phyloP scores from a whole-genome alignment of 1,140 invertebrate species.

The Ips nitidus region DNA sequence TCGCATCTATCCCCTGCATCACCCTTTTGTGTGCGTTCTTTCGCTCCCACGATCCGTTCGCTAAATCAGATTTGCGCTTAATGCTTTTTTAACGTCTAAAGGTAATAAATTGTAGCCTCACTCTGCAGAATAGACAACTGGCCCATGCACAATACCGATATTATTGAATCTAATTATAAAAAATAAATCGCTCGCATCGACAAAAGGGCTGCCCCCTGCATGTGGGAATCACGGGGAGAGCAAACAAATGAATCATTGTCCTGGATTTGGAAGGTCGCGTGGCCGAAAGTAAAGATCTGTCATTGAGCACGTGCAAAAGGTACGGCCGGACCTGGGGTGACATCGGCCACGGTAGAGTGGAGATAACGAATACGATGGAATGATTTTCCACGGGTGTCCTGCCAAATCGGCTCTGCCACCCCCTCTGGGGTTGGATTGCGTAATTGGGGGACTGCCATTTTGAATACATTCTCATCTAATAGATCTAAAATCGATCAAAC shows the following conservation, averaged over 20 bases:
- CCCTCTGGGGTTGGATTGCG: constrained; percentile 15
- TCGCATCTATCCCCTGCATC: constrained; percentile 10
- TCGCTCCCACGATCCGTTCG: constrained; percentile 31
- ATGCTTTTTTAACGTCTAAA: constrained; percentile 38
- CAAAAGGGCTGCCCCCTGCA: constrained; percentile 16
- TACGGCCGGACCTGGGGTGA: constrained; percentile 34
- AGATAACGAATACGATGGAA: constrained; percentile 34
- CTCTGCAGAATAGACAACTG: constrained; percentile 31
- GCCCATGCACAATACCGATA: constrained; percentile 28
- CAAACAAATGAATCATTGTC: constrained; percentile 38
- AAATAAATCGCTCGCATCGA: constrained; percentile 37
- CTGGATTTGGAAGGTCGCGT: constrained; percentile 33
- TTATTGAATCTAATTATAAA: constrained; percentile 41
- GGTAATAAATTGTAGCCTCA: constrained; percentile 38
- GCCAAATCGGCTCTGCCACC: constrained; percentile 14
- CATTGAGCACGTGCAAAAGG: constrained; percentile 35
- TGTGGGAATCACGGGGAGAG: constrained; percentile 36
- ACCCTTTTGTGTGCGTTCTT: constrained; percentile 15
- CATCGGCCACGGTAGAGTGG: constrained; percentile 29
- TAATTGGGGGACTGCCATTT: constrained; percentile 26
- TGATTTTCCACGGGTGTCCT: constrained; percentile 36
- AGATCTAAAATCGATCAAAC: background rate
- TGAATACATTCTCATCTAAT: constrained; percentile 20
- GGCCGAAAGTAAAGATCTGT: constrained; percentile 36
- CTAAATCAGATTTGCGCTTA: constrained; percentile 36